phyloP scores from a whole-genome alignment of 1,140 invertebrate genomes.

The Steinernema feltiae region DNA sequence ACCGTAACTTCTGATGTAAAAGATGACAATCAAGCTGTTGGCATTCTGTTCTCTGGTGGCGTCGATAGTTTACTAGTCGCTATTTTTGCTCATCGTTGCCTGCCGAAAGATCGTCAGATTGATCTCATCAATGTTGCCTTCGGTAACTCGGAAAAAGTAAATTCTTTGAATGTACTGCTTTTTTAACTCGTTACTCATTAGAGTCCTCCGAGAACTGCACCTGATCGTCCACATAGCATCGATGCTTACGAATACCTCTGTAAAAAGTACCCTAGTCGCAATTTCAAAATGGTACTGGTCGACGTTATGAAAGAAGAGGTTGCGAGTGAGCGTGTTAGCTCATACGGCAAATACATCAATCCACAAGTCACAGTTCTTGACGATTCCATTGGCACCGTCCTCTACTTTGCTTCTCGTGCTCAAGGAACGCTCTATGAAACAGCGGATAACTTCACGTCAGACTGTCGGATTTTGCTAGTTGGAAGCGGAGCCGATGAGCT shows the following conservation, averaged over 20 bases:
- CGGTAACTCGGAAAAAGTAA: too few species aligned
- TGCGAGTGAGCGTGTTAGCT: background rate
- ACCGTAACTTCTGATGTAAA: background rate
- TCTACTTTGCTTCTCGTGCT: constrained; percentile 87
- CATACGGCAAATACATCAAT: background rate
- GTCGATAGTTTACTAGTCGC: constrained; percentile 28
- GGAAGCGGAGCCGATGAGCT: constrained; percentile 95
- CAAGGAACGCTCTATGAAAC: constrained; percentile 59
- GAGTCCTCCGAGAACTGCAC: constrained; percentile 9
- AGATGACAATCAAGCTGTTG: background rate
- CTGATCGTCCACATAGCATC: constrained; percentile 13
- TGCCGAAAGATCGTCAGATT: background rate
- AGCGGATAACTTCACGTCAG: constrained; percentile 40
- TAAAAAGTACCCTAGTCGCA: background rate
- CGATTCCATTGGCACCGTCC: constrained; percentile 83
- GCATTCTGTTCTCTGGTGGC: constrained; percentile 24
- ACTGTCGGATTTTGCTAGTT: constrained; percentile 69
- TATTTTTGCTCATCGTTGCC: background rate
- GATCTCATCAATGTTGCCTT: constrained; percentile 18
- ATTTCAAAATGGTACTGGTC: constrained; percentile 21
- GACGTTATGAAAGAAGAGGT: constrained; percentile 19
- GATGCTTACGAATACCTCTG: constrained; percentile 10
- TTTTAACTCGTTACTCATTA: background rate
- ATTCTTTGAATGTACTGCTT: too few species aligned
- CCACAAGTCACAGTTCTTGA: constrained; percentile 73